Base-by-base conservation (phyloP, 2,888 invertebrate genomes). In the Anarsia innoxiella region DNA sequence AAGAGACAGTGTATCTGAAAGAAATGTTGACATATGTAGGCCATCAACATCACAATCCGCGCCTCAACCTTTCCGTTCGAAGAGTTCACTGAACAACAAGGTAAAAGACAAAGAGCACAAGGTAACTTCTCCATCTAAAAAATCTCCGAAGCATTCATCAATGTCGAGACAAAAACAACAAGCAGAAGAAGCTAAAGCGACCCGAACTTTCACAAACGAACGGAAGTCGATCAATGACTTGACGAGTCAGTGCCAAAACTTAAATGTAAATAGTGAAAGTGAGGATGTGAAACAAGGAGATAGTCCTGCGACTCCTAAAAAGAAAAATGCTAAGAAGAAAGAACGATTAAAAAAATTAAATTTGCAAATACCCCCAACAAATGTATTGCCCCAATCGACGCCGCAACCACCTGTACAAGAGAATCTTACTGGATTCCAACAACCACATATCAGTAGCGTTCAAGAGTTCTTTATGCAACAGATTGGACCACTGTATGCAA, bases 321-420 rank as follows among this genome's bases (percentile, higher is more conserved):
- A 51, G 29, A 80, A 73, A 51, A 71, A 77, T 48, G 60, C 62
- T 1, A 62, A 51, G 48, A 75, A 75, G 49, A 75, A 68, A 56
- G 66, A 68, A 41, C 62, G 56, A 46, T 43, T 66, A 28, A 73
- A 68, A 53, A 59, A 66, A 27, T 49, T 80, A 28, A 50, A 52
- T 10, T 35, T 59, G 37, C 56, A 66, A 47, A 65, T 75, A 43
- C 55, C 65, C 3, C 39, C 59, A 42, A 42, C 36, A 9, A 51
- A 51, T 47, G 8, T 48, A 49, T 45, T 37, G 42, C 34, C 44
- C 40, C 36, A 45, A 48, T 23, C 42, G 42, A 9, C 52, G 54
- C 45, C 36, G 31, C 45, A 47, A 33, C 39, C 15, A 3, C 16
- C 54, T 26, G 46, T 55, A 8, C 51, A 53, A 38, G 45, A 41